Conservation (phyloP, 2,797 vertebrate genomes). For the Carcharodon carcharias region DNA sequence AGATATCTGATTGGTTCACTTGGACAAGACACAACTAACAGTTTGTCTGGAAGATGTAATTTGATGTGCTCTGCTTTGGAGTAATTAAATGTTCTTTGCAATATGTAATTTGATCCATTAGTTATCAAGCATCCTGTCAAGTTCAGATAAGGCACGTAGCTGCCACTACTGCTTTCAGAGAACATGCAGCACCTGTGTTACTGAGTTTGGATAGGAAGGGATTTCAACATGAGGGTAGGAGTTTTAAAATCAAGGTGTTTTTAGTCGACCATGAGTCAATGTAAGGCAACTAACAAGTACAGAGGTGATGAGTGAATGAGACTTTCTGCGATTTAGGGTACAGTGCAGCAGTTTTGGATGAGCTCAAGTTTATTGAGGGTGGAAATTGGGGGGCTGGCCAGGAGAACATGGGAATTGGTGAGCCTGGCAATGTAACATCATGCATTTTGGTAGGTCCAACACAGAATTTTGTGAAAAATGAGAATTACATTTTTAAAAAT, state of each 20-base stretch:
- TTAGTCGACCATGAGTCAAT: neutral
- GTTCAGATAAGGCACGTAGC: neutral
- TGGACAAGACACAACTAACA: neutral
- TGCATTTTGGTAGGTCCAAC: too few relatives aligned
- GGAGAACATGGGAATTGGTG: neutral
- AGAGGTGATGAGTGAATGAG: neutral
- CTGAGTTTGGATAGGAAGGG: neutral
- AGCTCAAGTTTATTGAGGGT: neutral
- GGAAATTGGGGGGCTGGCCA: neutral
- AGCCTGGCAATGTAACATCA: neutral
- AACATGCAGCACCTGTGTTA: neutral
- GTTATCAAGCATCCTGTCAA: neutral
- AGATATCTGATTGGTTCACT: neutral
- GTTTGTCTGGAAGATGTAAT: neutral
- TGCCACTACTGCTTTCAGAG: neutral
- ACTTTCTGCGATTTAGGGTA: neutral
- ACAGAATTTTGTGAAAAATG: neutral
- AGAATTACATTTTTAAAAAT: neutral
- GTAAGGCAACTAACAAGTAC: neutral
- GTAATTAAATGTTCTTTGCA: neutral
- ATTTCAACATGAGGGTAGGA: neutral
- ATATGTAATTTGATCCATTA: neutral
- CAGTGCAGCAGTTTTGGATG: neutral
- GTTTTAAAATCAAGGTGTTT: neutral
- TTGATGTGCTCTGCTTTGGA: neutral